phyloP scores from a whole-genome alignment of 2,888 invertebrate species.

The Drosophila colorata region DNA sequence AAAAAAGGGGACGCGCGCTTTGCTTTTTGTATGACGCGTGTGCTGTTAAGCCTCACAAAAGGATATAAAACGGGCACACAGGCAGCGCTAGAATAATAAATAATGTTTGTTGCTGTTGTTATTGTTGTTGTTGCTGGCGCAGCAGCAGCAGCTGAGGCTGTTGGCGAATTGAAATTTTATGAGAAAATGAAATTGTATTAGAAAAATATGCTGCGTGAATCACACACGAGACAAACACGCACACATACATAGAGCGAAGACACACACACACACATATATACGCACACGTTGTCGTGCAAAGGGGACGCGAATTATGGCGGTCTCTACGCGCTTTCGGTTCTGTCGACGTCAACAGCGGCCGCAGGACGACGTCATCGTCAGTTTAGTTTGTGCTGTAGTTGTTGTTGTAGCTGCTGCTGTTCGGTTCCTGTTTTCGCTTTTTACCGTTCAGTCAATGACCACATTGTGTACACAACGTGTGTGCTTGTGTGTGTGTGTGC shows the following conservation, averaged over 20 bases:
- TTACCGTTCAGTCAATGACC: constrained; percentile 82
- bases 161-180: constrained; percentile 78
- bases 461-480: constrained; percentile 75
- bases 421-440: constrained; percentile 81
- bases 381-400: constrained; percentile 33
- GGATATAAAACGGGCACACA: constrained; percentile 63
- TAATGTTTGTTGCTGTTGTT: constrained; percentile 61
- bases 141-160: constrained; percentile 67
- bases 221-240: constrained; percentile 58
- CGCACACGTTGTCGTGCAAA: constrained; percentile 44
- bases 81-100: constrained; percentile 64
- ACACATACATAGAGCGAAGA: constrained; percentile 7
- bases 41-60: constrained; percentile 63
- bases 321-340: constrained; percentile 73
- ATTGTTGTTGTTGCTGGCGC: constrained; percentile 20
- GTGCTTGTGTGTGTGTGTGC: constrained; percentile 36
- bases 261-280: constrained; percentile 4
- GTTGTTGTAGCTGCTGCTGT: constrained; percentile 37
- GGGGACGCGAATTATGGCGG: constrained; percentile 77
- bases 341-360: constrained; percentile 37
- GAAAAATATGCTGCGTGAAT: constrained; percentile 73
- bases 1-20: constrained; percentile 79
- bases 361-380: constrained; percentile 76
- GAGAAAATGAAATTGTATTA: constrained; percentile 77
- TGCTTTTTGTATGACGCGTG: constrained; percentile 73